These are phyloP conservation scores for Sanderia malayensis DNA, from an alignment of 30 jellyfish, hydroid and myxozoan species.

Conservation along the genomic window DNA sequence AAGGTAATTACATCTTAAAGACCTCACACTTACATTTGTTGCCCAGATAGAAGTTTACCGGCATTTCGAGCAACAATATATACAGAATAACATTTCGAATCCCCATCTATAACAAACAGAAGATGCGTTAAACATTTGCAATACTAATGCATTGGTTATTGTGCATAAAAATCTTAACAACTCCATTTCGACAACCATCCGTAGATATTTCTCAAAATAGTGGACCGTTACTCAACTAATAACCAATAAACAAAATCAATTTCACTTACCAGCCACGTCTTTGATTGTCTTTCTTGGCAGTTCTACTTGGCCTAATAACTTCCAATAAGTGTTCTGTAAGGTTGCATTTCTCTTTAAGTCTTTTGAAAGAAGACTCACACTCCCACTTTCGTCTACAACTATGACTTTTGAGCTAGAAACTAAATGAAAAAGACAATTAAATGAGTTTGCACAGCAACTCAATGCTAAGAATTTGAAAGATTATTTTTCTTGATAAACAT, in stretches of 20 bases:
- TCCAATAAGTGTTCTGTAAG: constrained; percentile 48
- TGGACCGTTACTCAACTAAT: too few relatives aligned
- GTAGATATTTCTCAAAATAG: too few relatives aligned
- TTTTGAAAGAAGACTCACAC: constrained; percentile 39
- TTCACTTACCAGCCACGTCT: constrained; percentile 54
- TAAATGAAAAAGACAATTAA: too few relatives aligned
- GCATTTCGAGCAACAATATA: constrained; percentile 54
- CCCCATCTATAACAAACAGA: constrained; percentile 16
- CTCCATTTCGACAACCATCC: too few relatives aligned
- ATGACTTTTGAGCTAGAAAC: constrained; percentile 54
- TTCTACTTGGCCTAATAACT: constrained; percentile 46
- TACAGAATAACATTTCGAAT: constrained; percentile 46
- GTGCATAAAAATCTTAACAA: too few relatives aligned
- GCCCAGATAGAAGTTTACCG: constrained; percentile 31
- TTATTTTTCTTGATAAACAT: neutral
- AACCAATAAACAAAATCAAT: neutral
- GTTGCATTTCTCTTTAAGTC: constrained; percentile 35
- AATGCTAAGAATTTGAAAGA: neutral
- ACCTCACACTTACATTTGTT: constrained; percentile 9
- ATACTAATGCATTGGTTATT: too few relatives aligned
- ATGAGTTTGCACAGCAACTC: too few relatives aligned
- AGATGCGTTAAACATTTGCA: too few relatives aligned
- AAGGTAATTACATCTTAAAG: neutral
- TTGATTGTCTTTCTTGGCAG: constrained; percentile 48
- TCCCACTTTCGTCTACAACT: constrained; percentile 30